These are phyloP conservation scores for Melanotaenia boesemani DNA, from an alignment of 2,797 vertebrate species.

Conservation along the genomic window DNA sequence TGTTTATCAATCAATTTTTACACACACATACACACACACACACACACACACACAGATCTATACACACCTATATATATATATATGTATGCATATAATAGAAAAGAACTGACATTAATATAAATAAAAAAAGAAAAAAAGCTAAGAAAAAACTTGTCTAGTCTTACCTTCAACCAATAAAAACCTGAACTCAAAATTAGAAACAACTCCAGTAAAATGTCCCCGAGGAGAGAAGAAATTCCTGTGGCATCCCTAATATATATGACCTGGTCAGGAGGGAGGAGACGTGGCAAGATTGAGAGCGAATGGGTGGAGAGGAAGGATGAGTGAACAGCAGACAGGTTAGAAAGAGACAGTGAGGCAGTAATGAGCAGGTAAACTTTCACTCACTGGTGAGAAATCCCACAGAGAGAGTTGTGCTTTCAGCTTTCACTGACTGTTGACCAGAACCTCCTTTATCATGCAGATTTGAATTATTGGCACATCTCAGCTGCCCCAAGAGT, in stretches of 20 bases:
- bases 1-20: no score
- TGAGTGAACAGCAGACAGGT: constrained; percentile 50
- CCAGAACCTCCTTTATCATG: constrained; percentile 41
- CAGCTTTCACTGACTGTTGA: constrained; percentile 5
- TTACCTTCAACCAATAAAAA: constrained; percentile 62
- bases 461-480: constrained; percentile 28
- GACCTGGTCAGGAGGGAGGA: constrained; percentile 66
- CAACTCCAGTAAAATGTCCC: constrained; percentile 40
- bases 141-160: constrained; percentile 15
- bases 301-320: constrained; percentile 50
- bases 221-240: constrained; percentile 54
- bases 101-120: background rate
- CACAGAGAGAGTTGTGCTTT: constrained; percentile 52
- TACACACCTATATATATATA: no score
- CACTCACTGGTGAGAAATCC: constrained; percentile 46
- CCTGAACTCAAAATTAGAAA: constrained; percentile 39
- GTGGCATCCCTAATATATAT: constrained; percentile 65
- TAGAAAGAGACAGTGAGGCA: constrained; percentile 55
- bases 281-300: constrained; percentile 31
- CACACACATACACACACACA: no score
- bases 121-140: background rate
- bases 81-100: no score
- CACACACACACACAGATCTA: no score
- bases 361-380: constrained; percentile 63
- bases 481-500: constrained; percentile 27